Evolutionary conservation across 1,140 invertebrate genomes (phyloP), one percentile per base, ranked within the genome.

Genomic region (Eulimnadia texana): DNA sequence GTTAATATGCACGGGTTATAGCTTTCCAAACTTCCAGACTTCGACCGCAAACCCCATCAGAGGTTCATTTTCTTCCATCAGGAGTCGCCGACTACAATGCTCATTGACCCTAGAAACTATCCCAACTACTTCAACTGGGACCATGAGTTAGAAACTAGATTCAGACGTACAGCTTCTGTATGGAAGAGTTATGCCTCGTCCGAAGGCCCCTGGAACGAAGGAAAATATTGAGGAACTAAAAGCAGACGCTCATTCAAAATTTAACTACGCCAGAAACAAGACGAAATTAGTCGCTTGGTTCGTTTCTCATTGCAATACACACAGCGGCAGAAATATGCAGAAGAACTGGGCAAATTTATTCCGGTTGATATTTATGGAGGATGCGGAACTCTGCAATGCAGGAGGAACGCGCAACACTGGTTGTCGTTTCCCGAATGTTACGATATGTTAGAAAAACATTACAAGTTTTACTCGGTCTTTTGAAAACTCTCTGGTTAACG

Each of bases 261-360:
- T 80, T 54, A 91, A 92, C 72, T 93, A 86, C 69, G 87, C 88
- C 0, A 80, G 80, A 2, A 91, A 91, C 71, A 94, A 94, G 72
- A 93, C 88, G n/a, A 90, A 88, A 47, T 47, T 64, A 16, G 65
- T 69, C 1, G 66, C 70, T 13, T 70, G 70, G 60, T 53, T 70
- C 3, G 68, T 67, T 0, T 69, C 69, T 11, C 70, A 72, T 50
- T 72, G 71, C 28, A 50, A 67, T 9, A 60, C 66, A 66, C 65
- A 29, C 50, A 65, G 19, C 58, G 71, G 16, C 64, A 68, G 42
- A 60, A 66, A 2, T 68, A 71, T 50, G 73, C 70, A 3, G 61
- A 65, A 50, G 66, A 76, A 58, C 65, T 79, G 9, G 54, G 67
- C 6, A 69, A 73, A 51, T 71, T 71, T 61, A 72, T 80, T 22